Evolutionary conservation across 2,797 vertebrate species (phyloP).

Genomic region (Falco novaeseelandiae): DNA sequence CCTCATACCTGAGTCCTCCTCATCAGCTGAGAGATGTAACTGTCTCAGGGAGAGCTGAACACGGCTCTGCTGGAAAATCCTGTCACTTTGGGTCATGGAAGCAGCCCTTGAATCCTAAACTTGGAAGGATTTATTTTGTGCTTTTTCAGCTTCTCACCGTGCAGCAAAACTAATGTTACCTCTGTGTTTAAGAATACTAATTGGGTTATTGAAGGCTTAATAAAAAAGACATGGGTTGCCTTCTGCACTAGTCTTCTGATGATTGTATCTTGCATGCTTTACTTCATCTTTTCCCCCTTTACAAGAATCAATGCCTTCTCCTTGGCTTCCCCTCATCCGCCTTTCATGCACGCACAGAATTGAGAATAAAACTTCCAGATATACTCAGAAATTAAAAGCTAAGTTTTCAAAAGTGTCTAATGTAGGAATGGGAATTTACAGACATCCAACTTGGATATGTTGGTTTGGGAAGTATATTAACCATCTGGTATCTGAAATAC

Average conservation of each 20-base stretch:
- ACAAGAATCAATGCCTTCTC: neutral
- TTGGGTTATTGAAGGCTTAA: neutral
- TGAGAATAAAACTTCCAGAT: neutral
- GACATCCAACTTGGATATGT: neutral
- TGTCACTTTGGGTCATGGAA: neutral
- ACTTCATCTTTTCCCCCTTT: neutral
- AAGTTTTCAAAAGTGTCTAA: neutral
- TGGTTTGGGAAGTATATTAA: neutral
- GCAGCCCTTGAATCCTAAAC: neutral
- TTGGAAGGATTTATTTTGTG: neutral
- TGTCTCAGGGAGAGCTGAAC: neutral
- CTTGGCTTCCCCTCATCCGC: neutral
- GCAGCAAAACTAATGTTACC: neutral
- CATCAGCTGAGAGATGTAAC: neutral
- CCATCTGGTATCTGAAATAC: neutral
- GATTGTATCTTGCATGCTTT: neutral
- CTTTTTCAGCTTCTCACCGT: neutral
- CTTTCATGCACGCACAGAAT: neutral
- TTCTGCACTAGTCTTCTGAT: neutral
- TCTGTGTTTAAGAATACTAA: neutral
- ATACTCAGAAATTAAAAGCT: neutral
- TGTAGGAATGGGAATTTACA: neutral
- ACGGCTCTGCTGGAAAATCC: neutral
- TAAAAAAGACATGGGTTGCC: neutral
- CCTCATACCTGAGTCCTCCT: neutral